Base-by-base conservation (phyloP, 2,888 invertebrate species). In the Cephalotes varians region DNA sequence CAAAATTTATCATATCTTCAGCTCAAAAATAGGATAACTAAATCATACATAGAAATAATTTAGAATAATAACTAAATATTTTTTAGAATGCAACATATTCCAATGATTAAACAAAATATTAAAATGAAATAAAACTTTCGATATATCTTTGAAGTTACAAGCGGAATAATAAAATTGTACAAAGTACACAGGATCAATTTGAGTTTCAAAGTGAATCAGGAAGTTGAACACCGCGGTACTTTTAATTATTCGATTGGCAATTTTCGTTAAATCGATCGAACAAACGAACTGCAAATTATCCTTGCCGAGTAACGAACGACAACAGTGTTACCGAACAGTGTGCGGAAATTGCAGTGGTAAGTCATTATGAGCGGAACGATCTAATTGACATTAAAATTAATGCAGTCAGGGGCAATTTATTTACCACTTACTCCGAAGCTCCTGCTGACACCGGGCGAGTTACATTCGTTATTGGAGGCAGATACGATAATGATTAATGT, bases 401-500 rank as follows among this genome's bases (percentile, higher is more conserved):
- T 91, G 91, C 91, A 87, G 88, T 90, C 91, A 81, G 85, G 81
- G 86, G 85, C 90, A 91, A 91, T 91, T 91, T 91, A 88, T 91
- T 91, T 87, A 85, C 88, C 91, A 86, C 86, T 90, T 90, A 87
- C 86, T 84, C 85, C 84, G 85, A 87, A 88, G 87, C 85, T 73
- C 85, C 85, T 74, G 86, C 88, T 87, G 91, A 89, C 88, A 84
- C 79, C 82, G 85, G 84, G 76, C 81, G 67, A 81, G 85, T 85
- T 81, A 85, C 86, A 82, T 88, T 88, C 86, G 90, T 91, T 90
- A 90, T 90, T 88, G 85, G 82, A 88, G 88, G 85, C 84, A 86
- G 88, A 90, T 90, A 91, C 91, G 88, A 91, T 91, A 91, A 91
- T 91, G 91, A 91, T 91, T 91, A 91, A 91, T 91, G 91, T 69